Conservation (phyloP, 2,113 vertebrate species). For the Hypocryptadius cinnamomeus region DNA sequence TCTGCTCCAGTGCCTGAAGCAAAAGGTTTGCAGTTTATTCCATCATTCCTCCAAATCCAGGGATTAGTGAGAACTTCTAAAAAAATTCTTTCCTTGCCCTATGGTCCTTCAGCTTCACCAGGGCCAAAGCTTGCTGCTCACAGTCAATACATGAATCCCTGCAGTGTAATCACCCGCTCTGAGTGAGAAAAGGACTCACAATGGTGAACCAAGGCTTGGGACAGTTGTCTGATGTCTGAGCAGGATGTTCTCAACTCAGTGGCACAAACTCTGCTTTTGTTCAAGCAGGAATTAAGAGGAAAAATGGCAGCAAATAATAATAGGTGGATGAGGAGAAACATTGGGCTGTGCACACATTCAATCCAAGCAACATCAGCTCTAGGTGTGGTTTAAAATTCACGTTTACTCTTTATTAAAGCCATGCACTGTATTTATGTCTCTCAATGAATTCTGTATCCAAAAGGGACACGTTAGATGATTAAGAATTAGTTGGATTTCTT, state of each 20-base stretch:
- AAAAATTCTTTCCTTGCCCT: background rate
- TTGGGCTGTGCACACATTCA: background rate
- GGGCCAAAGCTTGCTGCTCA: background rate
- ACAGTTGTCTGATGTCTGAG: background rate
- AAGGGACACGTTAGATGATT: background rate
- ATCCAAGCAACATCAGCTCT: background rate
- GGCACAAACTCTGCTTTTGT: background rate
- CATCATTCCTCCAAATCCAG: background rate
- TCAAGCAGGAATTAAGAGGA: background rate
- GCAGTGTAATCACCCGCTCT: too few relatives aligned
- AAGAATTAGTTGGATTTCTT: background rate
- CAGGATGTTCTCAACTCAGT: background rate
- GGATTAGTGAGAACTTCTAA: background rate
- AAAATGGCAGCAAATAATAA: background rate
- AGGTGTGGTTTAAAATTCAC: background rate
- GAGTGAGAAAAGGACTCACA: accelerated
- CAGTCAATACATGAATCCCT: background rate
- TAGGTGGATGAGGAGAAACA: accelerated
- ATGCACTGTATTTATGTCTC: background rate
- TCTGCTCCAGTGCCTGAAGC: background rate
- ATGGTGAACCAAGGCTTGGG: background rate
- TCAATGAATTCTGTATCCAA: background rate
- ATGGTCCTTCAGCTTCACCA: background rate
- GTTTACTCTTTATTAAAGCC: background rate
- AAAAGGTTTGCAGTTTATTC: background rate